Percentiles rank a stretch among this genome's conserved stretches.
Conservation (phyloP, 2,888 invertebrate species). For the Dendrolimus houi region DNA sequence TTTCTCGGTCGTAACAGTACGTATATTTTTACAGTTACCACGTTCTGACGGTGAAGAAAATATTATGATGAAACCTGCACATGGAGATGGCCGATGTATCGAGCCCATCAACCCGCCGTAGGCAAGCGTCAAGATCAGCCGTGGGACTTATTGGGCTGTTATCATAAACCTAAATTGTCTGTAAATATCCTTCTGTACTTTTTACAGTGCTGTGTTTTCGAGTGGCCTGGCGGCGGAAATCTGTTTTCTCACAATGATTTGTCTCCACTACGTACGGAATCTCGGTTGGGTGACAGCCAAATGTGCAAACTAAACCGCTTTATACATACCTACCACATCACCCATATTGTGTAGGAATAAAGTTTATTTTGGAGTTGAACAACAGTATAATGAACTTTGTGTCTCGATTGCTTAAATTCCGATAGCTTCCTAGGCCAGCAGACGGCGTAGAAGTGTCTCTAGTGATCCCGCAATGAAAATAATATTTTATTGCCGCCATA, state of each 20-base stretch:
- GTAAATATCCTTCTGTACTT: not conserved
- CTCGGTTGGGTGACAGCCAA: conserved; percentile 67
- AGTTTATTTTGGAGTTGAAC: conserved; percentile 17
- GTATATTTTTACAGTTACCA: too few species aligned
- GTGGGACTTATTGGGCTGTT: too few species aligned
- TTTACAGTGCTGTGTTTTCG: conserved; percentile 16
- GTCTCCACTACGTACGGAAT: conserved; percentile 65
- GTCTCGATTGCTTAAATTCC: conserved; percentile 53
- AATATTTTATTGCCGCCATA: conserved; percentile 59
- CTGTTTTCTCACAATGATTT: conserved; percentile 73
- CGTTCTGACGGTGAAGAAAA: too few species aligned
- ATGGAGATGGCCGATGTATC: too few species aligned
- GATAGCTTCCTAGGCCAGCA: conserved; percentile 41
- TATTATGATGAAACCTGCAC: too few species aligned
- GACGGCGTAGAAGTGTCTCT: conserved; percentile 44
- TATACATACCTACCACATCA: conserved; percentile 7
- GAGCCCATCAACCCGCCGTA: too few species aligned
- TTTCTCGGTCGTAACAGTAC: too few species aligned
- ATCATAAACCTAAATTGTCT: too few species aligned
- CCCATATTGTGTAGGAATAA: conserved; percentile 17
- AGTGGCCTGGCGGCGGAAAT: conserved; percentile 58
- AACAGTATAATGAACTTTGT: conserved; percentile 22
- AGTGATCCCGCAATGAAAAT: conserved; percentile 61
- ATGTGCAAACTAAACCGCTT: conserved; percentile 49
- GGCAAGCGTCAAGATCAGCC: too few species aligned